A percentile compares a stretch with the other conserved stretches of the same genome.
phyloP scores from a whole-genome alignment of 2,113 vertebrate genomes.

The Zapornia atra region DNA sequence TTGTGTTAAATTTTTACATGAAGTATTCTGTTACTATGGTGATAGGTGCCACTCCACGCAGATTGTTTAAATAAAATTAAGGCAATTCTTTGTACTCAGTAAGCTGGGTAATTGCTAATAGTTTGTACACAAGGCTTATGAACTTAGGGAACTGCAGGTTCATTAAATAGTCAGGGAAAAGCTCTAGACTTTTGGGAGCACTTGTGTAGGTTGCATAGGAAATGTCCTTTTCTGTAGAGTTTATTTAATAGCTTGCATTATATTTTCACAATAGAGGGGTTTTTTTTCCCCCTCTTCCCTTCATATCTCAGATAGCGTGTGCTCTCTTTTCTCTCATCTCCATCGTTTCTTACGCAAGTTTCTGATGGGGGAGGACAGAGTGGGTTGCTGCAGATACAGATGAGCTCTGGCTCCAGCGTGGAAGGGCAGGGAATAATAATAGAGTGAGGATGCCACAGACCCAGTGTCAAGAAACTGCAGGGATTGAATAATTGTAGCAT shows the following conservation, averaged over 20 bases:
- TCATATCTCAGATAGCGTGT: not conserved
- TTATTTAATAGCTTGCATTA: not conserved
- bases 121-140: conserved; percentile 31
- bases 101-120: conserved; percentile 11
- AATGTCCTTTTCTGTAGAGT: not conserved
- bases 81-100: conserved; percentile 20
- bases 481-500: not conserved
- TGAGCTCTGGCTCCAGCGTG: not conserved
- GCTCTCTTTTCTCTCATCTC: not conserved
- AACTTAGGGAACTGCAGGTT: not conserved
- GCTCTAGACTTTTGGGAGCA: not conserved
- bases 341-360: fast-evolving
- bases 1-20: conserved; percentile 30
- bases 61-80: conserved; percentile 54
- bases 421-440: not conserved
- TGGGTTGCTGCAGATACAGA: not conserved
- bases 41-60: conserved; percentile 29
- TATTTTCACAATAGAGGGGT: not conserved
- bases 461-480: not conserved
- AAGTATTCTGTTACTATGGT: conserved; percentile 61
- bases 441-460: not conserved
- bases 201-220: not conserved
- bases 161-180: not conserved
- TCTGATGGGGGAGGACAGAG: not conserved
- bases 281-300: not conserved